Conservation (phyloP, 2,113 vertebrate genomes). For the Atrichornis clamosus region DNA sequence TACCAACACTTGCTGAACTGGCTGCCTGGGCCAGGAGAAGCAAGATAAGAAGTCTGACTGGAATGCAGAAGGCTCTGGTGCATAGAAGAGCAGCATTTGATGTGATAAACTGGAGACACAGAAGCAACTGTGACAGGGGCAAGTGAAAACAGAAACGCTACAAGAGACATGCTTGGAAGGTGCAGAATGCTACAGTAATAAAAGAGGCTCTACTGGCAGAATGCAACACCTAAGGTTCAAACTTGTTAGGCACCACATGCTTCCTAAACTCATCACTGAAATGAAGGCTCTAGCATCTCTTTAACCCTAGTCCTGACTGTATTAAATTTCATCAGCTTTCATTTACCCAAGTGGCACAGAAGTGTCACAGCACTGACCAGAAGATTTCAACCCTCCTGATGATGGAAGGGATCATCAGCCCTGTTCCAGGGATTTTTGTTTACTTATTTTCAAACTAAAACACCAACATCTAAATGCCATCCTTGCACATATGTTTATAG, state of each 20-base stretch:
- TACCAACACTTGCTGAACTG: background rate
- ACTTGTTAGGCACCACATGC: background rate
- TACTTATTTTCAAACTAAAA: background rate
- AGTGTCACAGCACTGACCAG: background rate
- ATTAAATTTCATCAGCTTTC: background rate
- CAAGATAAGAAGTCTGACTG: background rate
- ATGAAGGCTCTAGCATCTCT: background rate
- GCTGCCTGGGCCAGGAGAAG: background rate
- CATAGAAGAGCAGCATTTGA: background rate
- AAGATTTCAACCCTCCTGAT: background rate
- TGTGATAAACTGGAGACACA: background rate
- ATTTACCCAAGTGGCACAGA: background rate
- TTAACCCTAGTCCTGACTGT: background rate
- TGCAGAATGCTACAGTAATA: fast-evolving
- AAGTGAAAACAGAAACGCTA: background rate
- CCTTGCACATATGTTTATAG: background rate
- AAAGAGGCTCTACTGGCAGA: background rate
- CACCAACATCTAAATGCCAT: fast-evolving
- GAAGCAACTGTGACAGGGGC: background rate
- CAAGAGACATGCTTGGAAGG: background rate
- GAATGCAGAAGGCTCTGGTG: background rate
- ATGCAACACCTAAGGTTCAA: background rate
- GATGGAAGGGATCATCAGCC: fast-evolving
- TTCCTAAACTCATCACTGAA: background rate
- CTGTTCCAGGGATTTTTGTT: background rate